Evolutionary conservation across 2,797 vertebrate species (phyloP), one percentile per base, ranked within the genome.

Genomic region (Netta rufina): DNA sequence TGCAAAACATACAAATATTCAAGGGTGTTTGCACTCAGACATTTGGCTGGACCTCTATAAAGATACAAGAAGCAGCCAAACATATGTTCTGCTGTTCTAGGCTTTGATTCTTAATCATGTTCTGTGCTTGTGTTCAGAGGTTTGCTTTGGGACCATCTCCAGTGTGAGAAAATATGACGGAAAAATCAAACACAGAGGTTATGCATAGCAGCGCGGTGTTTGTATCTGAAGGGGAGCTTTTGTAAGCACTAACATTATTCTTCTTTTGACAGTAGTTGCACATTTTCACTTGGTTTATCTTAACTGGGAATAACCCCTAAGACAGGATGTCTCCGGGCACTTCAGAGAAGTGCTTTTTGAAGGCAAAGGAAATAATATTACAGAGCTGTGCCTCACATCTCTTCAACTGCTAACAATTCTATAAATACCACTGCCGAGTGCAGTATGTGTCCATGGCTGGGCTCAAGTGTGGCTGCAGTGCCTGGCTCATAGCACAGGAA

Each of bases 91-190:
- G 79, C 69, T 74, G 21, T 94, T 93, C 73, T 92, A 96, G 76
- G 79, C 92, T 96, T 96, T 96, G 93, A 96, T 95, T 94, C 89
- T 93, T 89, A 94, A 94, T 96, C 84, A 70, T 94, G 93, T 86
- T 92, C 93, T 70, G 51, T 66, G 73, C 87, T 84, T 73, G 79
- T 3, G 3, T 88, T 95, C 93, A 87, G 90, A 92, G 70, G 38
- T 94, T 96, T 91, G 75, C 92, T 93, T 85, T 93, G 93, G 96
- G 89, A 93, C 89, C 73, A 39, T 95, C 96, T 93, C 94, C 95
- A 93, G 86, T 11, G 76, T 78, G 79, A 96, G 91, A 94, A 93
- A 96, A 93, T 80, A 81, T 47, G 88, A 86, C 62, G 77, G 84
- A 89, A 76, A 88, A 95, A 94, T 96, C 94, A 95, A 95, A 95